These are phyloP conservation scores for Burhinus bistriatus DNA, from an alignment of 2,113 vertebrate genomes.

Conservation along the genomic window DNA sequence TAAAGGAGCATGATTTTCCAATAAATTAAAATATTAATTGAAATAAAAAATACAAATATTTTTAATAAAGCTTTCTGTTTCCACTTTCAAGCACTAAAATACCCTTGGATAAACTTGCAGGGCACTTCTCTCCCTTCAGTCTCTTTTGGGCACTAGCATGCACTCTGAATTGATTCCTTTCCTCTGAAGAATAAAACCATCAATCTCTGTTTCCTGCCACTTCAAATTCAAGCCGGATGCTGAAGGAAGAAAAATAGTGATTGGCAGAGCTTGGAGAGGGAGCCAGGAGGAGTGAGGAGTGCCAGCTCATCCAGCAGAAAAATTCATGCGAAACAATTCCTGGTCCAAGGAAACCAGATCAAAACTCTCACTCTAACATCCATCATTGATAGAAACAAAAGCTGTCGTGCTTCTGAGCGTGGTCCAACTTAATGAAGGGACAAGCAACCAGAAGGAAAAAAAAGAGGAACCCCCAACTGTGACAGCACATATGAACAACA, in stretches of 20 bases:
- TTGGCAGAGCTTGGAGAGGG: constrained; percentile 17
- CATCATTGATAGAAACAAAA: constrained; percentile 40
- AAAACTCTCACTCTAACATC: constrained; percentile 44
- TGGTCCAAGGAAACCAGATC: constrained; percentile 4
- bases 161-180: background rate
- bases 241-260: background rate
- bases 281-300: background rate
- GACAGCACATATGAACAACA: constrained; percentile 43
- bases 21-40: background rate
- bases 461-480: constrained; percentile 50
- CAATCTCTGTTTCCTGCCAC: background rate
- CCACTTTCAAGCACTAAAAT: background rate
- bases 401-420: background rate
- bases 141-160: background rate
- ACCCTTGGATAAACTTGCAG: background rate
- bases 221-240: background rate
- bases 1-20: background rate
- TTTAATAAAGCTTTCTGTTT: background rate
- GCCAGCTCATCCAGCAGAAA: constrained; percentile 25
- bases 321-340: background rate
- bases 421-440: constrained; percentile 36
- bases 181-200: constrained; percentile 19
- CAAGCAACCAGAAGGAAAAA: background rate
- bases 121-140: background rate
- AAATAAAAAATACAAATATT: background rate